Conservation (phyloP, 53 echinoderm and acorn worm species). For the Arbacia lixula region DNA sequence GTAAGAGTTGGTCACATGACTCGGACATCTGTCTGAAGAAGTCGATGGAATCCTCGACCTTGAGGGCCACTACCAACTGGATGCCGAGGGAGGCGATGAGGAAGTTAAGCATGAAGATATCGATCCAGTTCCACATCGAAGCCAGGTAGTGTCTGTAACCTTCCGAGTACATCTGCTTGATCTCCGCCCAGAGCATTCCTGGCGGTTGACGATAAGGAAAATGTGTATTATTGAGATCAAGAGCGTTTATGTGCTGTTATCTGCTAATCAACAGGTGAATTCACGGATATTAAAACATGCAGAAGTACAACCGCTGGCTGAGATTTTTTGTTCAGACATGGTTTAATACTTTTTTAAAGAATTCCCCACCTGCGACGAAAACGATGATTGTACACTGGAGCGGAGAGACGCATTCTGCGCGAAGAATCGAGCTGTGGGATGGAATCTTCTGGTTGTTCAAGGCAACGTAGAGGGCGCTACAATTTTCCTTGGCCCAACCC, state of each 20-base stretch:
- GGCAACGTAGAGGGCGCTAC: not conserved
- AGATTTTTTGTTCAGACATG: too few species aligned
- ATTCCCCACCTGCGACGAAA: constrained; percentile 66
- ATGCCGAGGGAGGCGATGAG: constrained; percentile 74
- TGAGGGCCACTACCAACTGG: constrained; percentile 50
- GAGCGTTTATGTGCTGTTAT: too few species aligned
- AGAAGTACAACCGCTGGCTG: too few species aligned
- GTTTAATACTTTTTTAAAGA: too few species aligned
- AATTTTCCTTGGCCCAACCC: constrained; percentile 1
- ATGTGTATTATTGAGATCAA: too few species aligned
- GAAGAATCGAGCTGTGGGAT: too few species aligned
- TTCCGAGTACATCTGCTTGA: constrained; percentile 92
- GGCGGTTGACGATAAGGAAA: too few species aligned
- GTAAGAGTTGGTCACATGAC: constrained; percentile 4
- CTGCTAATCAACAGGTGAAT: too few species aligned
- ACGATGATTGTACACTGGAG: constrained; percentile 71
- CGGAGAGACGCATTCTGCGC: constrained; percentile 46
- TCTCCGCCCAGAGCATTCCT: constrained; percentile 94
- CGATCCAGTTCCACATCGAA: constrained; percentile 95
- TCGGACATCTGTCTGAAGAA: constrained; percentile 36
- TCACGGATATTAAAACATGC: too few species aligned
- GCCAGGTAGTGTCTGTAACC: constrained; percentile 75
- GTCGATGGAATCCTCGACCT: constrained; percentile 36
- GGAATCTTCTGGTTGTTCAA: not conserved
- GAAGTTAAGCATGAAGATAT: constrained; percentile 86